Conservation (phyloP, 1,140 invertebrate genomes). For the Steinernema khuongi region DNA sequence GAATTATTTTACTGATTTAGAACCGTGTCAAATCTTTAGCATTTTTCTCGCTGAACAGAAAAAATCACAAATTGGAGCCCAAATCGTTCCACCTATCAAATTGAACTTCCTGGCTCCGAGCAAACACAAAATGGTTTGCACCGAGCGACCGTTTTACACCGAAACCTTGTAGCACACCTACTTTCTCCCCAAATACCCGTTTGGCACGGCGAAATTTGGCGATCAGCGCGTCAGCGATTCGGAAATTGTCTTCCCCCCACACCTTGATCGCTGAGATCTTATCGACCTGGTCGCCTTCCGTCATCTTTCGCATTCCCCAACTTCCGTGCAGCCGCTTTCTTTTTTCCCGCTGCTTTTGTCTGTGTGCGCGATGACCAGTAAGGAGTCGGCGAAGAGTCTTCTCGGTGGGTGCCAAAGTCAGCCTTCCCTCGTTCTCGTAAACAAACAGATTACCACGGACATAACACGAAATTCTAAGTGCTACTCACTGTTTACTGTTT, state of each 20-base stretch:
- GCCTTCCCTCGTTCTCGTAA: neutral
- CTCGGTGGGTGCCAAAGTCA: neutral
- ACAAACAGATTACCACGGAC: no score
- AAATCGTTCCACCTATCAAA: no score
- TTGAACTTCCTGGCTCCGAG: no score
- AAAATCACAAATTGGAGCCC: no score
- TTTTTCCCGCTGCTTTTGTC: neutral
- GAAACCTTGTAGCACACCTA: no score
- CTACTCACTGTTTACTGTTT: neutral
- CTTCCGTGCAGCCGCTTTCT: neutral
- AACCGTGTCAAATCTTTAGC: no score
- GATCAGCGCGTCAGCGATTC: neutral
- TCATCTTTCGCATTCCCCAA: neutral
- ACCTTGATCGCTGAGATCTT: conserved; percentile 3
- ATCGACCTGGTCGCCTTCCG: neutral
- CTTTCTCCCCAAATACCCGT: no score
- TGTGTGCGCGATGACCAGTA: neutral
- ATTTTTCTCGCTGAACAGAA: no score
- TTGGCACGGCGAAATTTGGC: neutral
- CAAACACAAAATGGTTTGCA: no score
- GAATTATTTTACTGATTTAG: no score
- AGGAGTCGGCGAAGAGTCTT: neutral
- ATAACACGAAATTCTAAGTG: no score
- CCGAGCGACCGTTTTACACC: no score
- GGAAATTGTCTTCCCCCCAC: neutral